Evolutionary conservation across 2,888 invertebrate species (phyloP), one percentile per base, ranked within the genome.

Genomic region (Erynnis tages): DNA sequence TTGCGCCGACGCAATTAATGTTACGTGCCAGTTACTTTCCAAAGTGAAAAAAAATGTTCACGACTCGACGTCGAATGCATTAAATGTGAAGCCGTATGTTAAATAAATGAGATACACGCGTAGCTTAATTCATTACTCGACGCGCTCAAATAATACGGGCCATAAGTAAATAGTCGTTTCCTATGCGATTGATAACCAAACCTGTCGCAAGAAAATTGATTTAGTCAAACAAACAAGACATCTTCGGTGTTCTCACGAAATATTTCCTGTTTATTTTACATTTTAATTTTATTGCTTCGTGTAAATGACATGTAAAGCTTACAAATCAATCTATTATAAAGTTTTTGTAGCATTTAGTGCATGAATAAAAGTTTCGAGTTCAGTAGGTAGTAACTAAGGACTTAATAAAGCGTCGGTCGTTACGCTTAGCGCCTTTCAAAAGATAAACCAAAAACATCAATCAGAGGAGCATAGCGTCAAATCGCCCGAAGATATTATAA

Each of bases 401-500:
- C 27, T 44, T 35, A 34, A 46, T 17, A 37, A 52, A 62, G 63
- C 64, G 67, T 60, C 46, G 55, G 38, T 61, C 52, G 65, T 67
- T 67, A 70, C 67, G 69, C 61, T 70, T 66, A 70, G 59, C 71
- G 56, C 71, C 66, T 70, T 66, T 72, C 73, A 71, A 70, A 72
- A 69, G 48, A 44, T 46, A 52, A 47, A 56, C 55, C 48, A 6
- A 52, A 54, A 54, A 54, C 85, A 84, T 87, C 80, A 82, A 81
- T 86, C 83, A 82, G 71, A 53, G 66, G 66, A 70, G 71, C 72
- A 71, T 71, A 74, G 84, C 79, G 81, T 81, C 73, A 82, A 82
- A 85, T 71, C 73, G 85, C 88, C 87, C 64, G 73, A 74, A 76
- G 75, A 80, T 79, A 73, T 77, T 81, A 81, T 82, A 78, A 81